Percentiles rank a stretch among this genome's conserved stretches.
These are phyloP conservation scores for Sarcophaga peregrina DNA, from an alignment of 1,140 invertebrate species.

Conservation along the genomic window DNA sequence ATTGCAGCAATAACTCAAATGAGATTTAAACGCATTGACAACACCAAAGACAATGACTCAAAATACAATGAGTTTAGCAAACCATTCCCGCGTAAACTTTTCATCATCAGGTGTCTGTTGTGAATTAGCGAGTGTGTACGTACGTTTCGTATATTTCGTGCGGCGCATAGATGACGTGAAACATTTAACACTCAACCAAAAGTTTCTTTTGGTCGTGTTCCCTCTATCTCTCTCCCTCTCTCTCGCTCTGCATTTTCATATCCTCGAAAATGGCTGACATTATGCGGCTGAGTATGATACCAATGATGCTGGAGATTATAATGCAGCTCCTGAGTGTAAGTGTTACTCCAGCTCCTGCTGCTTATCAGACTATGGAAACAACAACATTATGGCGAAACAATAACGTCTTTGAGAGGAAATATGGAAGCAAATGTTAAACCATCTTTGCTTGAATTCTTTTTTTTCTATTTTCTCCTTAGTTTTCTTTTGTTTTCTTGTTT, in stretches of 20 bases:
- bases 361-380: background rate
- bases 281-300: background rate
- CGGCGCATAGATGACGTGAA: background rate
- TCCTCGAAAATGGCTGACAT: background rate
- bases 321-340: background rate
- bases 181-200: background rate
- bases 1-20: conserved; percentile 67
- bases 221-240: background rate
- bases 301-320: background rate
- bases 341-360: background rate
- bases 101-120: too few relatives aligned
- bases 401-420: background rate
- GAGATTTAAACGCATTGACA: conserved; percentile 58
- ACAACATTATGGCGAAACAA: background rate
- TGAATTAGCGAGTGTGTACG: background rate
- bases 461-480: background rate
- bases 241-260: too few relatives aligned
- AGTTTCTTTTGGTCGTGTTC: background rate
- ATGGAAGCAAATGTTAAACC: background rate
- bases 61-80: conserved; percentile 7
- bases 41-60: conserved; percentile 33
- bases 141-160: too few relatives aligned
- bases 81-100: conserved; percentile 4
- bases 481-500: background rate
- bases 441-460: conserved; percentile 8